Base-by-base conservation (phyloP, 35 echinoderm and acorn worm species). In the Strongylocentrotus purpuratus region DNA sequence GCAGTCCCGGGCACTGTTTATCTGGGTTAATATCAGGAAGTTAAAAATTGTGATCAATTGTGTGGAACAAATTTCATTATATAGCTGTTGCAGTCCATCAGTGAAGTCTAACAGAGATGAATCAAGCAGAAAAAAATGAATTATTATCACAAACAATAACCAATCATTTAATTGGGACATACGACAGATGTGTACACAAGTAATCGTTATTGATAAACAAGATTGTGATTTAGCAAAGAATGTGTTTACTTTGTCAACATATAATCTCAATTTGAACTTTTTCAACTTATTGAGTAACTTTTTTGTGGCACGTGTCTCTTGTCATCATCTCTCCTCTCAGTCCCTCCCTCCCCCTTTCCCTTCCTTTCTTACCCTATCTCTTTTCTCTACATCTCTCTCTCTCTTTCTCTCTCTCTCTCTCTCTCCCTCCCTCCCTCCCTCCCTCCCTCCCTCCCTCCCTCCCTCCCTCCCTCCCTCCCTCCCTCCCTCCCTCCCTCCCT, bases 11-110 rank as follows among this genome's bases (percentile, higher is more conserved):
- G 65, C 4, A 78, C 7, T 78, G 65, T 78, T 78, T 78, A 78
- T 78, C 65, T 78, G 25, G 65, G 65, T n/a, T 78, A 78, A 78
- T 78, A 78, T 28, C 65, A 78, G 65, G 65, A 78, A 78, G 65
- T 78, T 6, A 78, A 78, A 59, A 78, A 78, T 8, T 78, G 1
- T 31, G 65, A 7, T 78, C 65, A 78, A 78, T 22, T 22, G 20
- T 14, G 22, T 78, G 65, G 65, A 78, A 78, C 65, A 78, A 3
- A 15, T 15, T 78, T 28, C 6, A 78, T 78, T 28, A 78, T 78
- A 8, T 78, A 22, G 65, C 65, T 78, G 65, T 78, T 28, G 65
- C 22, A 78, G 65, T 78, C 28, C 65, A 78, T 78, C 65, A 8
- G n/a, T 78, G 65, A 78, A 78, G 65, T 78, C 65, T 22, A 78